Conservation (phyloP, 2,113 vertebrate species). For the Pionites leucogaster region DNA sequence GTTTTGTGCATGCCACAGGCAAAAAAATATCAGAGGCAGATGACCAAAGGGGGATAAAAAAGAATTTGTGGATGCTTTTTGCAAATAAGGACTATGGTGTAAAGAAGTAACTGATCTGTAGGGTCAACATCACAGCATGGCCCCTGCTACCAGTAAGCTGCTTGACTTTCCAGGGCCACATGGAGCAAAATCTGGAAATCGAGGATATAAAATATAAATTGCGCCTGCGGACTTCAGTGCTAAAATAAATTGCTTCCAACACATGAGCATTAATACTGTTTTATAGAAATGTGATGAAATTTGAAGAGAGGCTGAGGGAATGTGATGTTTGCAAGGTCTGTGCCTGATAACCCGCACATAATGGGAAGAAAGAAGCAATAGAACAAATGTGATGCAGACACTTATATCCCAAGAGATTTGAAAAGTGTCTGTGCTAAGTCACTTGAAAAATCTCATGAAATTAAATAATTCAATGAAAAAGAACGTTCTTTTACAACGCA, state of each 20-base stretch:
- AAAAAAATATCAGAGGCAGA: neutral
- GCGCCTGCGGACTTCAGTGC: neutral
- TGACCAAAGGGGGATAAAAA: neutral
- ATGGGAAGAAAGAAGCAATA: neutral
- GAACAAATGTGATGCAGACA: conserved; percentile 2
- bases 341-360: neutral
- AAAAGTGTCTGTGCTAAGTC: neutral
- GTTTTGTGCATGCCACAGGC: neutral
- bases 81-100: neutral
- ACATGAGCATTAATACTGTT: neutral
- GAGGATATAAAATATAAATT: neutral
- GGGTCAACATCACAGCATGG: neutral
- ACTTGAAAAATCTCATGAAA: conserved; percentile 1
- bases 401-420: neutral
- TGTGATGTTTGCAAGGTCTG: neutral
- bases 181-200: neutral
- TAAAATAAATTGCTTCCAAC: neutral
- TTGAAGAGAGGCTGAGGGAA: neutral
- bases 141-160: neutral
- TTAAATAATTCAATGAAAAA: neutral
- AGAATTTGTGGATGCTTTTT: neutral
- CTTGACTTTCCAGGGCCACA: accelerated
- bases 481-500: neutral
- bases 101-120: neutral
- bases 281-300: neutral